These are phyloP conservation scores for Aurelia aurita complex sp. Pacific DNA, from an alignment of 30 jellyfish, hydroid and myxozoan genomes.

Conservation along the genomic window DNA sequence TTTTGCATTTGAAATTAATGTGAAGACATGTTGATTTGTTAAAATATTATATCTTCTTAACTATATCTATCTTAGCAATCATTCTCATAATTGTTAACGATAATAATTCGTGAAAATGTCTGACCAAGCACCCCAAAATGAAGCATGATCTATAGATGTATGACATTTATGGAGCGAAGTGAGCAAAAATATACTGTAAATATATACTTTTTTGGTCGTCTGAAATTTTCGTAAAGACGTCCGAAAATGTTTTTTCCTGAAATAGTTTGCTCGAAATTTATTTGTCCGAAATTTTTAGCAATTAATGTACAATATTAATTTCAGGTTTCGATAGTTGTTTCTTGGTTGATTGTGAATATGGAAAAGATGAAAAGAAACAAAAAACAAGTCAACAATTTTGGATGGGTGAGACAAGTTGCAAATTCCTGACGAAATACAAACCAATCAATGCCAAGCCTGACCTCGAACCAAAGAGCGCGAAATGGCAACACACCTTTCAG, in stretches of 20 bases:
- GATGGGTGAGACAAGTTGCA: slow-evolving; percentile 41
- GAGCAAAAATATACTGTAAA: too few species aligned
- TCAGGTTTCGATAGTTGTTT: slow-evolving; percentile 51
- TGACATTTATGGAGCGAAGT: too few species aligned
- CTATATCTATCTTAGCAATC: too few species aligned
- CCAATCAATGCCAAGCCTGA: slow-evolving; percentile 27
- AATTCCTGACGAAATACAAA: slow-evolving; percentile 22
- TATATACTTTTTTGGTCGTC: too few species aligned
- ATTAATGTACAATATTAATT: background rate
- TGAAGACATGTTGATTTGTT: too few species aligned
- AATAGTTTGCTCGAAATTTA: background rate
- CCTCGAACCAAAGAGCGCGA: slow-evolving; percentile 29
- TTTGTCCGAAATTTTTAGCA: background rate
- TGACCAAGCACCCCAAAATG: too few species aligned
- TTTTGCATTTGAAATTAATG: too few species aligned
- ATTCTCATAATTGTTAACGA: too few species aligned
- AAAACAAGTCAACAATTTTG: background rate
- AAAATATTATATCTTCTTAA: too few species aligned
- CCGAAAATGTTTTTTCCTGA: background rate
- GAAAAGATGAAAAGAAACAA: slow-evolving; percentile 1
- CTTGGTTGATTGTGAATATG: slow-evolving; percentile 29
- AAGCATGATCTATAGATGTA: too few species aligned
- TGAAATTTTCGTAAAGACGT: background rate
- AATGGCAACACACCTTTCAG: slow-evolving; percentile 11
- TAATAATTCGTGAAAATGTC: too few species aligned